Evolutionary conservation across 2,888 invertebrate genomes (phyloP).

Genomic region (Agonum fuliginosum): DNA sequence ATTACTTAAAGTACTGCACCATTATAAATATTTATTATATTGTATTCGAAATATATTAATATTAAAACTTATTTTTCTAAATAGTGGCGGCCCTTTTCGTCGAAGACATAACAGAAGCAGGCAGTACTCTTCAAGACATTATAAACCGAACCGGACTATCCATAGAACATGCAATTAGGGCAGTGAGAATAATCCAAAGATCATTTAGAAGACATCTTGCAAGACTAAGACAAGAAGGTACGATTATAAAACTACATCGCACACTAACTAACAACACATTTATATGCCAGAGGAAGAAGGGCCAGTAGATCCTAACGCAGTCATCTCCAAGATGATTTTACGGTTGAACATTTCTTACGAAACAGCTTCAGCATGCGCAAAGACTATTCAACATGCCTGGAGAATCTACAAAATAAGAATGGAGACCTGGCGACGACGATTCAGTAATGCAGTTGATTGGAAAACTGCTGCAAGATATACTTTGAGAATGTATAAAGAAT

Average conservation of each 20-base stretch:
- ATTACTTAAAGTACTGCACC: background rate
- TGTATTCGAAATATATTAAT: background rate
- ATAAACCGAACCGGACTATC: conserved; percentile 68
- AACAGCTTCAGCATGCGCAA: conserved; percentile 63
- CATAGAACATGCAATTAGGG: conserved; percentile 67
- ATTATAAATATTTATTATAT: no score
- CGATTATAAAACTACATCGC: no score
- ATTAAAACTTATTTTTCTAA: background rate
- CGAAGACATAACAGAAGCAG: conserved; percentile 69
- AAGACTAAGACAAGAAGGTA: no score
- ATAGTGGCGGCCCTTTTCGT: conserved; percentile 70
- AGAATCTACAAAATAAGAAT: conserved; percentile 63
- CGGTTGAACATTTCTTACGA: conserved; percentile 3
- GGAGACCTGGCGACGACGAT: background rate
- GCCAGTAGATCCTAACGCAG: conserved; percentile 47
- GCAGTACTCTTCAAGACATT: conserved; percentile 68
- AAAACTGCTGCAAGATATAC: conserved; percentile 67
- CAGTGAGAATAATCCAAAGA: conserved; percentile 68
- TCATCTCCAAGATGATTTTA: conserved; percentile 35
- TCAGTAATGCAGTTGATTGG: conserved; percentile 68
- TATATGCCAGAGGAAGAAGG: conserved; percentile 60
- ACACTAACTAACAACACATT: conserved; percentile 53
- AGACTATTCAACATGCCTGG: conserved; percentile 62
- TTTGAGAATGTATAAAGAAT: conserved; percentile 64
- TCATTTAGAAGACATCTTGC: conserved; percentile 62